A percentile compares a stretch with the other conserved stretches of the same genome.
phyloP scores from a whole-genome alignment of 2,113 vertebrate species.

The Poicephalus gulielmi region DNA sequence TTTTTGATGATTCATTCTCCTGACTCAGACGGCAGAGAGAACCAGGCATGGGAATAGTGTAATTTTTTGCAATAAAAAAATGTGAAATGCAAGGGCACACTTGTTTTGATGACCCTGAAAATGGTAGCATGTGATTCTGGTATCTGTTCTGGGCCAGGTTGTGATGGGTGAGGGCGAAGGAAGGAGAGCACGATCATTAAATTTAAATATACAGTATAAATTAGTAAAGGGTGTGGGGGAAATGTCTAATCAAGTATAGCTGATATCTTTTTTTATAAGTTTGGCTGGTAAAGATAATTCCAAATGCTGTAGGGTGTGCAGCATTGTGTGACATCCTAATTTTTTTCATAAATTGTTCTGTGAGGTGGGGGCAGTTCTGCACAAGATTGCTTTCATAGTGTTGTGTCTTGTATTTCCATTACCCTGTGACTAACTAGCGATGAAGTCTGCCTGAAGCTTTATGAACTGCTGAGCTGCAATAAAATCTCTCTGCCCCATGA shows the following conservation, averaged over 20 bases:
- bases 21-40: conserved; percentile 40
- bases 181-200: neutral
- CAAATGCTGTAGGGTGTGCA: neutral
- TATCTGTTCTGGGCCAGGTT: neutral
- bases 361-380: neutral
- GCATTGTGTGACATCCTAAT: neutral
- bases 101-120: conserved; percentile 26
- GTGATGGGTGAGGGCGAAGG: neutral
- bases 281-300: conserved; percentile 4
- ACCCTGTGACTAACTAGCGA: neutral
- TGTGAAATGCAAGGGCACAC: neutral
- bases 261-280: neutral
- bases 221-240: neutral
- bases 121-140: neutral
- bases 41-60: neutral
- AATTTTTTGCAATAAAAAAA: conserved; percentile 20
- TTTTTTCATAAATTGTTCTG: neutral
- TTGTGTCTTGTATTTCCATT: conserved; percentile 30
- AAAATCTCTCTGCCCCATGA: neutral
- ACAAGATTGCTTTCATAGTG: neutral
- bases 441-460: conserved; percentile 10
- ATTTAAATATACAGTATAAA: neutral
- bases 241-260: neutral
- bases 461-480: neutral
- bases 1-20: conserved; percentile 69